Evolutionary conservation across 2,888 invertebrate genomes (phyloP).

Genomic region (Petrolisthes manimaculis): DNA sequence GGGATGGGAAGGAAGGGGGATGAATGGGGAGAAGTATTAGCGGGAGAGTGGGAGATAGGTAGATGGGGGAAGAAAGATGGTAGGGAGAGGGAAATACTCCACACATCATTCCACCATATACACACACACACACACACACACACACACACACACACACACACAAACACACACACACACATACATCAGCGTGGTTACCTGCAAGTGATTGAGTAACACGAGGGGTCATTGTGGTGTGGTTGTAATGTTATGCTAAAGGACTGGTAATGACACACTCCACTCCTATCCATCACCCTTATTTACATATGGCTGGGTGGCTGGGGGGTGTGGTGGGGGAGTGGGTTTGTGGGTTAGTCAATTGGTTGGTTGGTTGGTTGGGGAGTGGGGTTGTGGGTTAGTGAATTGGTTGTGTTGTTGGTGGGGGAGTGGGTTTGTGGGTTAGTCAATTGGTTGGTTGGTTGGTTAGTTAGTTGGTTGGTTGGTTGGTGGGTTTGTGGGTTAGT

Average conservation of each 20-base stretch:
- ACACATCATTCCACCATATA: no score
- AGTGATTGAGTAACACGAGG: slow-evolving; percentile 54
- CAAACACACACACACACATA: slow-evolving; percentile 29
- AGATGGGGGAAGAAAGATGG: no score
- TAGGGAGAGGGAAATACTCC: no score
- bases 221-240: slow-evolving; percentile 46
- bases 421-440: no score
- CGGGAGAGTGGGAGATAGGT: no score
- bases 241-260: slow-evolving; percentile 54
- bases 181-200: slow-evolving; percentile 50
- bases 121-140: slow-evolving; percentile 10
- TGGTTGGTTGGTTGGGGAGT: no score
- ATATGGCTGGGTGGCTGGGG: background rate
- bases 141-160: background rate
- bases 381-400: no score
- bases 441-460: background rate
- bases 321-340: no score
- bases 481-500: no score
- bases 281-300: slow-evolving; percentile 56
- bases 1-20: background rate
- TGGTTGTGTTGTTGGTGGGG: no score
- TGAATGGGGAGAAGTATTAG: background rate
- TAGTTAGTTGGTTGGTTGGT: background rate
- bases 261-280: slow-evolving; percentile 53
- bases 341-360: no score